Conservation (phyloP, 53 echinoderm and acorn worm species). For the Echinarachnius parma region DNA sequence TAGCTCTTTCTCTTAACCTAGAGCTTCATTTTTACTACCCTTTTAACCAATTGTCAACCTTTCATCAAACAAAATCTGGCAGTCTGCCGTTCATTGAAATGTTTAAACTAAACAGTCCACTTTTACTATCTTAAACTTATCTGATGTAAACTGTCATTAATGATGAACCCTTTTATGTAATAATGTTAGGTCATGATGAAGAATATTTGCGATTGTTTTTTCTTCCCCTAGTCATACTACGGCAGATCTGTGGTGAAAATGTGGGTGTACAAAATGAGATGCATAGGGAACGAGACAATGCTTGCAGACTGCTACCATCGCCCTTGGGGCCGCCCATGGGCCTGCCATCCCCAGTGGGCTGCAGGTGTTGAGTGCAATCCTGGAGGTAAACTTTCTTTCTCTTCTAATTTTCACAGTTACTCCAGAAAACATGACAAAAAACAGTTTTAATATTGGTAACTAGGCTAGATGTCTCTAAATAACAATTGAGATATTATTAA, state of each 20-base stretch:
- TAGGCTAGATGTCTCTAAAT: too few species aligned
- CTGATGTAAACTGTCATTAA: too few species aligned
- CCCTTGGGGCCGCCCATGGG: conserved; percentile 14
- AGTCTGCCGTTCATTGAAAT: too few species aligned
- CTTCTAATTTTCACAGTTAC: neutral
- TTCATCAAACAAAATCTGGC: too few species aligned
- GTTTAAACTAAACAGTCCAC: too few species aligned
- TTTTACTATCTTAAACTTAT: too few species aligned
- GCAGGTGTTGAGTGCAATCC: conserved; percentile 21
- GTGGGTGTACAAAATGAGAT: conserved; percentile 21
- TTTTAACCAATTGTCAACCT: too few species aligned
- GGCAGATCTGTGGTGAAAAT: conserved; percentile 3
- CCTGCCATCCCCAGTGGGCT: conserved; percentile 16
- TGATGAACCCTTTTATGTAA: too few species aligned
- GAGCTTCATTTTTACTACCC: neutral
- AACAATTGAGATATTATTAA: too few species aligned
- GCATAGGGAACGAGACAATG: conserved; percentile 27
- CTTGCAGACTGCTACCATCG: conserved; percentile 15
- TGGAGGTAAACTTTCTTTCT: neutral
- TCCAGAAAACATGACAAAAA: neutral
- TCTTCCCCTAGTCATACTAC: conserved; percentile 3
- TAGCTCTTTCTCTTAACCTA: neutral
- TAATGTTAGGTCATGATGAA: too few species aligned
- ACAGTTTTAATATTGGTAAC: too few species aligned
- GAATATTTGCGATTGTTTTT: too few species aligned